Evolutionary conservation across 2,888 invertebrate species (phyloP).

Genomic region (Troglohyphantes excavatus): DNA sequence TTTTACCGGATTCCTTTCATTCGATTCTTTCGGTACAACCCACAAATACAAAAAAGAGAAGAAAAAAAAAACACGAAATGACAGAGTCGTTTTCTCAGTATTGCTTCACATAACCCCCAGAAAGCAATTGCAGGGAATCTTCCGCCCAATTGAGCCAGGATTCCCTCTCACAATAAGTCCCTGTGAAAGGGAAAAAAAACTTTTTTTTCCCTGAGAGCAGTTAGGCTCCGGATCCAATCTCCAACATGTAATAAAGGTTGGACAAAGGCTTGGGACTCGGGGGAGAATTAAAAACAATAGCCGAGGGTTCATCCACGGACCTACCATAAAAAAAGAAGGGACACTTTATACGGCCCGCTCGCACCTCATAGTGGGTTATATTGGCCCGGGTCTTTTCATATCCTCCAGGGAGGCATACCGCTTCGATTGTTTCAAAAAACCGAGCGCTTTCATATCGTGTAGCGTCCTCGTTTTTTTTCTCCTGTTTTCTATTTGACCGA

Average conservation of each 20-base stretch:
- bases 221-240: constrained; percentile 77
- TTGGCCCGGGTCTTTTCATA: constrained; percentile 65
- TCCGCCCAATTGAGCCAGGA: constrained; percentile 74
- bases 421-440: constrained; percentile 75
- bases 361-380: constrained; percentile 64
- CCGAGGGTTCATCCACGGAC: constrained; percentile 70
- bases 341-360: constrained; percentile 44
- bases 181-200: constrained; percentile 28
- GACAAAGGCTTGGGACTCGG: constrained; percentile 66
- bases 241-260: constrained; percentile 78
- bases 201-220: constrained; percentile 25
- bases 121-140: constrained; percentile 74
- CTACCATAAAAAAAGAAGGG: constrained; percentile 22
- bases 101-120: constrained; percentile 36
- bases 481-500: constrained; percentile 53
- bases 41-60: neutral
- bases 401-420: constrained; percentile 67
- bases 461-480: constrained; percentile 7
- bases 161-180: constrained; percentile 64
- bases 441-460: constrained; percentile 52
- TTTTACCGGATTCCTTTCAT: neutral
- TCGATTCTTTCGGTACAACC: too few species aligned
- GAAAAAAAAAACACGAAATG: constrained; percentile 17
- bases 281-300: constrained; percentile 78
- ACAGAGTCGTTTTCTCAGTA: constrained; percentile 59